These are phyloP conservation scores for Epicampocera succincta DNA, from an alignment of 2,888 invertebrate genomes.

Conservation along the genomic window DNA sequence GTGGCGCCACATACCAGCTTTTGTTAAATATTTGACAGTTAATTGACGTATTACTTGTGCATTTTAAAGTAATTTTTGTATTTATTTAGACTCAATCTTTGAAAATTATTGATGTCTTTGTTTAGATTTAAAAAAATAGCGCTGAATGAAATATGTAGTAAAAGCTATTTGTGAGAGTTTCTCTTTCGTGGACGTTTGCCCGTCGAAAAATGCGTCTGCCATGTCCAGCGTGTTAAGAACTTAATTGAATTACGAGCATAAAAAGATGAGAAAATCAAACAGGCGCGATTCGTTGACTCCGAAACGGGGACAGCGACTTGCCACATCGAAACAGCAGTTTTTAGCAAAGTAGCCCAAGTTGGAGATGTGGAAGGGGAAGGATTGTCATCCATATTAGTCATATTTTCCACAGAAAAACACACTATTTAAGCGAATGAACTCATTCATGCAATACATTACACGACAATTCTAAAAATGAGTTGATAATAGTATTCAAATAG, in stretches of 20 bases:
- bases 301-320: too few species aligned
- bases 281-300: too few species aligned
- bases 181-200: too few species aligned
- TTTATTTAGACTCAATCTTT: constrained; percentile 40
- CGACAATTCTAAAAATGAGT: not conserved
- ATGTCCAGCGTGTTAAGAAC: too few species aligned
- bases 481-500: constrained; percentile 59
- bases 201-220: too few species aligned
- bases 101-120: constrained; percentile 26
- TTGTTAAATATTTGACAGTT: constrained; percentile 66
- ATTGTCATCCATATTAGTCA: constrained; percentile 9
- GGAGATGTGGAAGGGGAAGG: not conserved
- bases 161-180: too few species aligned
- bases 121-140: not conserved
- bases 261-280: too few species aligned
- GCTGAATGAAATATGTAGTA: too few species aligned
- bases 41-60: constrained; percentile 69
- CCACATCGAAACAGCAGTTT: too few species aligned
- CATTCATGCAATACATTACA: constrained; percentile 54
- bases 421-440: constrained; percentile 63
- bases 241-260: too few species aligned
- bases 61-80: constrained; percentile 24
- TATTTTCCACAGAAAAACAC: constrained; percentile 32
- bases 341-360: not conserved
- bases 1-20: constrained; percentile 64